Evolutionary conservation across 2,888 invertebrate species (phyloP).

Genomic region (Nomada flava): DNA sequence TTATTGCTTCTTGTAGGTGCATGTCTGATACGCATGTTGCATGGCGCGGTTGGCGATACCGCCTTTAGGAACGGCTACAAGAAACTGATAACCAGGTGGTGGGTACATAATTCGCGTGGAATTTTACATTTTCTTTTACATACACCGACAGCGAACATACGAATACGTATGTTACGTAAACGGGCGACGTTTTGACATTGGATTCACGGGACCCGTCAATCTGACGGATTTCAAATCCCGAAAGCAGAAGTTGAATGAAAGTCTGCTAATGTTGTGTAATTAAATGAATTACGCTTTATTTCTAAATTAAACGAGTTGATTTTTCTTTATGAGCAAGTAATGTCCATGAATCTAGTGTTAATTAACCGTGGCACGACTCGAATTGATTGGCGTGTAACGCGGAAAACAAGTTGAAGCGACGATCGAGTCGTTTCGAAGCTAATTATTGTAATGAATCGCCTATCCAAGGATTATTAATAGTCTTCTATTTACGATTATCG

Average conservation of each 20-base stretch:
- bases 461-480: background rate
- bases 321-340: too few relatives aligned
- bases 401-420: constrained; percentile 11
- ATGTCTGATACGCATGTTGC: constrained; percentile 82
- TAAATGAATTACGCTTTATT: too few relatives aligned
- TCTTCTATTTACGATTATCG: background rate
- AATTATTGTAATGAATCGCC: constrained; percentile 16
- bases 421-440: constrained; percentile 17
- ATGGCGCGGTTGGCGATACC: constrained; percentile 74
- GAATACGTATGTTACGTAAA: too few relatives aligned
- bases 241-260: too few relatives aligned
- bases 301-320: too few relatives aligned
- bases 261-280: too few relatives aligned
- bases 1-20: constrained; percentile 77
- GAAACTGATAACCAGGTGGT: constrained; percentile 79
- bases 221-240: too few relatives aligned
- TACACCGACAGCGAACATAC: too few relatives aligned
- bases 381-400: background rate
- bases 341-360: background rate
- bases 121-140: background rate
- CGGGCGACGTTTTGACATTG: too few relatives aligned
- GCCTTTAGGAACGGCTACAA: constrained; percentile 77
- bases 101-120: constrained; percentile 70
- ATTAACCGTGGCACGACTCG: background rate
- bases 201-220: too few relatives aligned